phyloP scores from a whole-genome alignment of 2,113 vertebrate genomes.

The Chaetura pelagica region DNA sequence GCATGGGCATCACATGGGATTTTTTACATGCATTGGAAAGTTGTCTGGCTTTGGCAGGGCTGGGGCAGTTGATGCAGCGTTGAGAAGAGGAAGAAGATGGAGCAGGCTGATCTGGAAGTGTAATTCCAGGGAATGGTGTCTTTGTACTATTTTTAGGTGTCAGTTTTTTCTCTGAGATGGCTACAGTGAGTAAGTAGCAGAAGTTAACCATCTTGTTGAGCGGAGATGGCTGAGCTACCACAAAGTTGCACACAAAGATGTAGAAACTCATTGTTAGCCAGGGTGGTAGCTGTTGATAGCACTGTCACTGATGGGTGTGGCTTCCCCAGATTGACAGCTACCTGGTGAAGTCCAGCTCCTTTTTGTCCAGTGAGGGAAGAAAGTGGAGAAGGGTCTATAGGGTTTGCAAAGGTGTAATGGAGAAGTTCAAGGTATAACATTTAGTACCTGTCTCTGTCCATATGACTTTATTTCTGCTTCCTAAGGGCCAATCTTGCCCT shows the following conservation, averaged over 20 bases:
- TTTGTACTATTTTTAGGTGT: neutral
- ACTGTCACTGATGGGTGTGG: neutral
- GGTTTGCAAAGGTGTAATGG: neutral
- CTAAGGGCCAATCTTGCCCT: neutral
- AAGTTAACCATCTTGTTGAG: neutral
- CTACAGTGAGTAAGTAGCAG: rapidly evolving
- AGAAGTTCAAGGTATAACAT: neutral
- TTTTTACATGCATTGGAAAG: neutral
- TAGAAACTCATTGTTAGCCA: neutral
- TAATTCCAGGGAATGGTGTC: rapidly evolving
- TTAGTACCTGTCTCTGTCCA: neutral
- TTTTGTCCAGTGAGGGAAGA: neutral
- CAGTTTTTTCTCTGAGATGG: neutral
- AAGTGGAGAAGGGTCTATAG: neutral
- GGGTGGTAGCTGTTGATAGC: neutral
- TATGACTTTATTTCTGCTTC: neutral
- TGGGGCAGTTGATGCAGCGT: neutral
- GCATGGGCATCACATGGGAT: too few relatives aligned
- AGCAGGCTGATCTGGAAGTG: neutral
- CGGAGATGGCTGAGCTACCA: neutral
- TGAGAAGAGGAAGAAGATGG: neutral
- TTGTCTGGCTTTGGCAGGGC: rapidly evolving
- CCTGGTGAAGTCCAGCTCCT: neutral
- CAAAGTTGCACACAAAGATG: neutral
- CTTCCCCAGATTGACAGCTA: neutral